These are phyloP conservation scores for Macaca fascicularis DNA, from an alignment of 2,113 vertebrate genomes.

Conservation along the genomic window T2T-MFA8v1.1 NC_088391.1:93555501-93556000, in stretches of 20 bases:
- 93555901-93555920: neutral
- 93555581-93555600: neutral
- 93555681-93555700: neutral
- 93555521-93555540: neutral
- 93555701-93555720: neutral
- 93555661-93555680: neutral
- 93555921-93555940: neutral
- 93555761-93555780: neutral
- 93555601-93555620: neutral
- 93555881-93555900: neutral
- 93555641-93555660: neutral
- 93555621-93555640: neutral
- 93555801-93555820: constrained; percentile 42
- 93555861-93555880: neutral
- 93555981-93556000: neutral
- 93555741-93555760: neutral
- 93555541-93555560: accelerated
- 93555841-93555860: neutral
- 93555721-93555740: neutral
- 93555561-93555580: neutral
- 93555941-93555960: neutral
- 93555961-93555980: neutral
- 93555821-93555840: neutral
- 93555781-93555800: neutral
- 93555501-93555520: neutral